Evolutionary conservation across 2,888 invertebrate species (phyloP).

Genomic region (Lithosia quadra): DNA sequence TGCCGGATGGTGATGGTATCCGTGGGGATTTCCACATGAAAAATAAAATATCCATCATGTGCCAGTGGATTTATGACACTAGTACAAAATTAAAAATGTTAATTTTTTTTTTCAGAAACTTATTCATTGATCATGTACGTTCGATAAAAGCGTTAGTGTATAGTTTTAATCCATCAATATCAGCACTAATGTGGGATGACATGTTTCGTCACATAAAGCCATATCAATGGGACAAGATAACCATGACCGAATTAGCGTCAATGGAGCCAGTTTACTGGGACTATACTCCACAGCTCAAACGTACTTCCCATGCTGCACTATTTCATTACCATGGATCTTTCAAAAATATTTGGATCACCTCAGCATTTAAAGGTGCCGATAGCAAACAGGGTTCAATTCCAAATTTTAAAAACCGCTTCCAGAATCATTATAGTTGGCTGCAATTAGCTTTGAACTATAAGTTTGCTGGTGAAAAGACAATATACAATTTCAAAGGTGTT

Average conservation of each 20-base stretch:
- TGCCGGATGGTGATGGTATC: too few species aligned
- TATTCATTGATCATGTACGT: slow-evolving; percentile 89
- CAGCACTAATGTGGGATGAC: slow-evolving; percentile 93
- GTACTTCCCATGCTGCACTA: slow-evolving; percentile 61
- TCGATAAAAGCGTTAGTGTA: slow-evolving; percentile 81
- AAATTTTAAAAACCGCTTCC: slow-evolving; percentile 88
- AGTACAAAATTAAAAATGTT: not conserved
- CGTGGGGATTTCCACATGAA: too few species aligned
- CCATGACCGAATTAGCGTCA: slow-evolving; percentile 76
- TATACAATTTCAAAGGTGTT: slow-evolving; percentile 86
- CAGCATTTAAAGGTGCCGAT: slow-evolving; percentile 94
- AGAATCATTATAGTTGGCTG: slow-evolving; percentile 92
- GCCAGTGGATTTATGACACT: not conserved
- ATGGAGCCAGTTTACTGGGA: slow-evolving; percentile 92
- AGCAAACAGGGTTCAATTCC: slow-evolving; percentile 83
- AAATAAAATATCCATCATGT: too few species aligned
- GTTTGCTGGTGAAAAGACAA: slow-evolving; percentile 60
- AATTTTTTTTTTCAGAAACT: slow-evolving; percentile 70
- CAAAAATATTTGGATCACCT: slow-evolving; percentile 91
- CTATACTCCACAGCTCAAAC: slow-evolving; percentile 75
- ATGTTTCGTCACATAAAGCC: slow-evolving; percentile 89
- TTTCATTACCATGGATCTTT: slow-evolving; percentile 80
- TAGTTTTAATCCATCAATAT: slow-evolving; percentile 80
- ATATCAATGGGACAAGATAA: slow-evolving; percentile 72
- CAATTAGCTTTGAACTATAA: slow-evolving; percentile 84